Evolutionary conservation across 2,113 vertebrate species (phyloP), one percentile per base, ranked within the genome.

Genomic region (Toxotes chatareus): DNA sequence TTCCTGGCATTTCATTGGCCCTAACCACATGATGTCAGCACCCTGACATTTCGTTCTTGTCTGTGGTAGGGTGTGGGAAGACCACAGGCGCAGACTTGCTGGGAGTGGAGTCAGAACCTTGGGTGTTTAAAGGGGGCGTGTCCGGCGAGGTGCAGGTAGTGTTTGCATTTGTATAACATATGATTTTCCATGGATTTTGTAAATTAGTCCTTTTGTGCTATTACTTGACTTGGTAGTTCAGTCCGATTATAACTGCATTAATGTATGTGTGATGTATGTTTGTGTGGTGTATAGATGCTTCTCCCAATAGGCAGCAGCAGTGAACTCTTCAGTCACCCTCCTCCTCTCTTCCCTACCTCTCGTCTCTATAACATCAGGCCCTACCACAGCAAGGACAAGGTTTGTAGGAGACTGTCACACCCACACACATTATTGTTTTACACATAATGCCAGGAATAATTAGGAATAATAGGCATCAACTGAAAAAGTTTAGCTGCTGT

Each of bases 101-200:
- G 68, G 93, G 89, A 32, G 86, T 92, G 23, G 96, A 97, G 0
- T 91, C 95, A 0, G 96, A 97, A 85, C 96, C 96, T 0, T 97
- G 96, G 96, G 94, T 44, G 0, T 94, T 86, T 71, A 96, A 95
- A 67, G 96, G 96, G 10, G 96, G 96, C 0, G 93, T 97, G 57
- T 96, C 95, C 14, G 96, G 96, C 47, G 96, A 97, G 79, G 94
- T 97, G 77, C 96, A 97, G 96, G 96, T 97, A 93, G 46, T 84
- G 8, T 66, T 19, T 81, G 64, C 55, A 34, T 57, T 63, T 32
- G 38, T 59, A 66, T 49, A 6, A 59, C 3, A 59, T 74, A 7
- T n/a, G 13, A 36, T 60, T 67, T 17, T 51, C 5, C 17, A 36
- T 46, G 5, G 36, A 14, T 36, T 34, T 36, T 32, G 1, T 34